Conservation (phyloP, 2,797 vertebrate species). For the Hydrocynus forskahlii region DNA sequence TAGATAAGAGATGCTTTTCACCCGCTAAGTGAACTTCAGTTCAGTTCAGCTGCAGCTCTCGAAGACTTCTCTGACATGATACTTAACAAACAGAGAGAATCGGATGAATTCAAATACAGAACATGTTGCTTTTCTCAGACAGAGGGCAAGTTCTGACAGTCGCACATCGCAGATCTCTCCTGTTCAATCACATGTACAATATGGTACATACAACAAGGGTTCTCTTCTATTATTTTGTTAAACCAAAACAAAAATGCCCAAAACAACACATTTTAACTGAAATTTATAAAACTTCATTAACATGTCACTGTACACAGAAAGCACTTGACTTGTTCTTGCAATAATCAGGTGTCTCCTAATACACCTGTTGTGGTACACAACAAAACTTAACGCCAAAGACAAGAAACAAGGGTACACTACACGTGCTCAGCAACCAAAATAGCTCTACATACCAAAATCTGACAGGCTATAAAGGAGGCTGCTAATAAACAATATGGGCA, state of each 20-base stretch:
- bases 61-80: not conserved
- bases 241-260: conserved; percentile 61
- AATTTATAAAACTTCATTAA: conserved; percentile 61
- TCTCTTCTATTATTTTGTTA: conserved; percentile 45
- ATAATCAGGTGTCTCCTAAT: conserved; percentile 2
- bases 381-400: conserved; percentile 18
- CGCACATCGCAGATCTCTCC: not conserved
- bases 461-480: conserved; percentile 38
- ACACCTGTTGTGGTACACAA: conserved; percentile 11
- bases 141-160: not conserved
- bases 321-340: conserved; percentile 48
- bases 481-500: conserved; percentile 57
- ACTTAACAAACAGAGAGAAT: not conserved
- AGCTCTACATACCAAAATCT: conserved; percentile 41
- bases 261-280: conserved; percentile 62
- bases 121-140: not conserved
- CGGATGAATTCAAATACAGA: not conserved
- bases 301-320: conserved; percentile 62
- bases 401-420: conserved; percentile 30
- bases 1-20: not conserved
- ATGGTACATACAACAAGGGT: conserved; percentile 31
- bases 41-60: not conserved
- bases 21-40: no score
- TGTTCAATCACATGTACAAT: conserved; percentile 23
- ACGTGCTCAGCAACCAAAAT: conserved; percentile 43